Evolutionary conservation across 1,140 invertebrate genomes (phyloP), one percentile per base, ranked within the genome.

Genomic region (Drosophila parvula): DNA sequence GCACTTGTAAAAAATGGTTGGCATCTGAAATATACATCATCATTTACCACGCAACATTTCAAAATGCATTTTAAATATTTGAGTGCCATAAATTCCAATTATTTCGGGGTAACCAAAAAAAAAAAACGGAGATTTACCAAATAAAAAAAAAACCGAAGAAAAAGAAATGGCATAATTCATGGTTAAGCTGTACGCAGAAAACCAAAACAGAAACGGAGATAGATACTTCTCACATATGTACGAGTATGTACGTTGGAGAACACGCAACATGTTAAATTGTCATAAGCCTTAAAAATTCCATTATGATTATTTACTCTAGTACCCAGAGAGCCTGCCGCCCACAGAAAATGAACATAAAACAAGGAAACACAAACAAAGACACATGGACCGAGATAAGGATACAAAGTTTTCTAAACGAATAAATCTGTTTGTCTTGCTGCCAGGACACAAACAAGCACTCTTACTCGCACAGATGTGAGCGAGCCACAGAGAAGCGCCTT

Each of bases 241-340:
- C 9, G 8, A 1, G n/a, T 47, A 28, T 4, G 12, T 30, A 50
- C 8, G 14, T 40, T 14, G 5, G 38, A 12, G 38, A 12, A 53
- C 30, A 48, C 16, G 53, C 40, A 69, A 79, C 63, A 82, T 86
- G 73, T 83, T 88, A 78, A 82, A 83, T 83, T 88, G 79, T 79
- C 84, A 73, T 78, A 89, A 88, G 84, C 83, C 84, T 88, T 83
- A 88, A 83, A 89, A 88, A 88, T 88, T 88, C 84, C 83, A 86
- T 86, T 86, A 89, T 88, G 76, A 86, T 88, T 86, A 86, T 86
- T 89, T 86, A 83, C 83, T 78, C 80, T 88, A 79, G 84, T 77
- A 43, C 61, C 64, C 51, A 38, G 34, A 36, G 34, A 36, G 22
- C 34, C 50, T 38, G 8, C 10, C 38, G 34, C 16, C 45, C 43